Percentiles rank a stretch among this genome's conserved stretches.
Conservation (phyloP, 2,797 vertebrate genomes). For the Acanthis flammea region DNA sequence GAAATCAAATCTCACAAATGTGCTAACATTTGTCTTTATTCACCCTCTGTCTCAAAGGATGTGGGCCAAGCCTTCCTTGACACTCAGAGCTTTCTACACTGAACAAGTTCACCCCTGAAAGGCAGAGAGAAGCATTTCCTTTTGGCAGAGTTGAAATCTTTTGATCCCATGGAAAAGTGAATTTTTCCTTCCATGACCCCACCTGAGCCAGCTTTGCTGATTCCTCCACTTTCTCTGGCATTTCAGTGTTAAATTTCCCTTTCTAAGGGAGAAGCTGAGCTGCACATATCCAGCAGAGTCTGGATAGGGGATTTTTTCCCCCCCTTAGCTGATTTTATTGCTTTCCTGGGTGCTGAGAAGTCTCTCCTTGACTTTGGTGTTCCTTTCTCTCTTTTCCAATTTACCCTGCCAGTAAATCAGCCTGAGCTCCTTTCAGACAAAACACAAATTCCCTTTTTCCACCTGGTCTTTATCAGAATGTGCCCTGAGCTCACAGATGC, state of each 20-base stretch:
- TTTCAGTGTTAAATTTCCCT: background rate
- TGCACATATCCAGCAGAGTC: background rate
- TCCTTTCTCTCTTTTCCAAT: background rate
- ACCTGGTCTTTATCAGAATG: background rate
- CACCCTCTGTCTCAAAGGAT: background rate
- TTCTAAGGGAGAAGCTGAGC: background rate
- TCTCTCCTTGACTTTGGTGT: background rate
- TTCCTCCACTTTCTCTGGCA: background rate
- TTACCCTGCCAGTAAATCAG: background rate
- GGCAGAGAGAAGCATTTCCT: background rate
- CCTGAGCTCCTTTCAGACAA: background rate
- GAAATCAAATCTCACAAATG: background rate
- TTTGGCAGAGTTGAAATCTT: background rate
- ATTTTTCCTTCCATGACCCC: background rate
- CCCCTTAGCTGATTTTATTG: background rate
- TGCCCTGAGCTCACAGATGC: accelerated
- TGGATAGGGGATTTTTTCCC: background rate
- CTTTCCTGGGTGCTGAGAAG: background rate
- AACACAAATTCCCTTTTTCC: background rate
- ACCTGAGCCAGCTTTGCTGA: background rate
- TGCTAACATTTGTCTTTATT: background rate
- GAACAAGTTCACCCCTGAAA: background rate
- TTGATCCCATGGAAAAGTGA: background rate
- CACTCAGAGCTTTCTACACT: background rate
- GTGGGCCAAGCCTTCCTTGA: background rate